Percentiles rank a stretch among this genome's conserved stretches.
Conservation (phyloP, 1,140 invertebrate species). For the fruit fly (Drosophila melanogaster) region DNA sequence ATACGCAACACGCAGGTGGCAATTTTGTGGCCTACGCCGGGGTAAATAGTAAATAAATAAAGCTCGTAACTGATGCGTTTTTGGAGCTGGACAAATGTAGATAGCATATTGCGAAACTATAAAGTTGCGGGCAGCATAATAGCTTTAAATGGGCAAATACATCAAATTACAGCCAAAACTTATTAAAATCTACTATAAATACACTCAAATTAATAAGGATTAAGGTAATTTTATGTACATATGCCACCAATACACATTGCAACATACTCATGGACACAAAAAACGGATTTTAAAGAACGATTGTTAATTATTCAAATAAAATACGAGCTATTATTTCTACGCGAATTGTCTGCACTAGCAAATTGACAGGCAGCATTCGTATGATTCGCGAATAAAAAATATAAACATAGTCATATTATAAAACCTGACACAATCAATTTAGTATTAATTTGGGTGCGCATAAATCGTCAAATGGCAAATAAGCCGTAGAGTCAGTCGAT, state of each 20-base stretch:
- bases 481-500: slow-evolving; percentile 64
- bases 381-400: slow-evolving; percentile 25
- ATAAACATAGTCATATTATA: slow-evolving; percentile 29
- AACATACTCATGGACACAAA: too few relatives aligned
- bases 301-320: not conserved
- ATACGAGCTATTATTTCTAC: slow-evolving; percentile 1
- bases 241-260: too few relatives aligned
- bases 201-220: too few relatives aligned
- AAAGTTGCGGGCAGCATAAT: slow-evolving; percentile 16
- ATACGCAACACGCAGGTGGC: slow-evolving; percentile 64
- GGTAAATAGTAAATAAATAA: slow-evolving; percentile 78
- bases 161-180: not conserved
- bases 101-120: slow-evolving; percentile 1
- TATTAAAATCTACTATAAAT: too few relatives aligned
- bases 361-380: slow-evolving; percentile 15
- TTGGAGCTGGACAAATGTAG: slow-evolving; percentile 23
- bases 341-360: not conserved
- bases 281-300: too few relatives aligned
- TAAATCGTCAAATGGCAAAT: slow-evolving; percentile 67
- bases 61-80: slow-evolving; percentile 58
- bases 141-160: not conserved
- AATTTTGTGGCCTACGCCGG: slow-evolving; percentile 69
- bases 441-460: slow-evolving; percentile 71
- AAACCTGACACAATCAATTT: slow-evolving; percentile 71
- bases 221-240: too few relatives aligned